Base-by-base conservation (phyloP, 2,797 vertebrate genomes). In the Glossophaga mutica region DNA sequence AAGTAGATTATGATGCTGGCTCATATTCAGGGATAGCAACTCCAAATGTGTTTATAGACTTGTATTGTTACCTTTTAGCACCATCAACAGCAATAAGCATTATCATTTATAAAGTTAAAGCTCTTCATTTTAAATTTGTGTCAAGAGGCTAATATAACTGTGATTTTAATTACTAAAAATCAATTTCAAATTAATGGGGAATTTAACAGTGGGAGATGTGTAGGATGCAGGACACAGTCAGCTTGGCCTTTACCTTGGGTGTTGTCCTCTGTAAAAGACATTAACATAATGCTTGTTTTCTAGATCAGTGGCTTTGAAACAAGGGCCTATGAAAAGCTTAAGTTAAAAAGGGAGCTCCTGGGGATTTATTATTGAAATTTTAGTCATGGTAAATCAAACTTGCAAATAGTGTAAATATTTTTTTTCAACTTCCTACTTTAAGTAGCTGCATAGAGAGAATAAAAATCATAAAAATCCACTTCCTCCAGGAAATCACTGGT, bases 81-180 rank as follows among this genome's bases (percentile, higher is more conserved):
- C 46, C 82, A 97, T 96, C 94, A 95, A 90, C 79, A 77, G 94
- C 32, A 70, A 62, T 94, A 97, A 97, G 55, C 52, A 95, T 97
- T 96, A 97, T 94, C 92, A 14, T 97, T 97, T 96, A n/a, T 95
- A 97, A 98, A 97, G 90, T 96, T 95, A 97, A 94, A 95, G 59
- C 92, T 97, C 84, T 93, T 98, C 55, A 79, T 97, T 98, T 97
- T 96, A 97, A 97, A 97, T 81, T 97, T 96, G 81, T 98, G 94
- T 97, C 97, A 98, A 97, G 93, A 98, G 91, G 95, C 90, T 98
- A 98, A 97, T 98, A 92, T 87, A 97, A 97, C 81, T 97, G 95
- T 71, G 96, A 95, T 97, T 98, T 98, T 98, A 98, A 98, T 98
- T 97, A 97, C 96, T 96, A 86, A 95, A 98, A 98, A 97, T 98